A percentile compares a stretch with the other conserved stretches of the same genome.
Conservation (phyloP, 2,888 invertebrate species). For the Heliconius ismenius region DNA sequence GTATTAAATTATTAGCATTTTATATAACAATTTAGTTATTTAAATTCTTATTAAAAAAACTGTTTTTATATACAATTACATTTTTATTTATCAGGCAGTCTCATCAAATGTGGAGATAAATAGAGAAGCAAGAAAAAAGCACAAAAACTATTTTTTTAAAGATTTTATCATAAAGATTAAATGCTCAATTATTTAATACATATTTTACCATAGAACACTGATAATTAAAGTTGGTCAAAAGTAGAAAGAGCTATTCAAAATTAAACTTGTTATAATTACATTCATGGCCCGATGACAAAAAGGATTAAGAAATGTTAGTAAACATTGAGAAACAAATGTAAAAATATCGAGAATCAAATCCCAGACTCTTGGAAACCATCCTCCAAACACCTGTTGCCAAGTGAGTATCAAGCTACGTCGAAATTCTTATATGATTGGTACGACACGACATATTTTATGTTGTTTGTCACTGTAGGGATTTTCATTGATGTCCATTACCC, state of each 20-base stretch:
- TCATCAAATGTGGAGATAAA: neutral
- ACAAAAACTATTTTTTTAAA: neutral
- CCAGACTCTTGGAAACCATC: no score
- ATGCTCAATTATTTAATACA: neutral
- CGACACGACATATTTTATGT: no score
- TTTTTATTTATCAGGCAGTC: neutral
- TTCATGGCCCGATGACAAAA: neutral
- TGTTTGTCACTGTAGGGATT: no score
- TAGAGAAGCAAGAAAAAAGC: neutral
- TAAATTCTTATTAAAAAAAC: neutral
- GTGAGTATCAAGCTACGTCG: no score
- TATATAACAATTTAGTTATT: constrained; percentile 2
- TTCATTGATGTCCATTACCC: no score
- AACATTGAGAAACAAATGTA: neutral
- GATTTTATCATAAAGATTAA: neutral
- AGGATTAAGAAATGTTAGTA: neutral
- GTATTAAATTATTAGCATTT: neutral
- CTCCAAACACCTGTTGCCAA: no score
- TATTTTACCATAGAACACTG: neutral
- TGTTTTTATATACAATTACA: neutral
- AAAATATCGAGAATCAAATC: neutral
- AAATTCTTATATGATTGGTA: no score
- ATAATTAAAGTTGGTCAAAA: neutral
- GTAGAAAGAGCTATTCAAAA: neutral
- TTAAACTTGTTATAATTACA: neutral